Evolutionary conservation across 2,797 vertebrate genomes (phyloP).

Genomic region (Pseudomugil gertrudae): DNA sequence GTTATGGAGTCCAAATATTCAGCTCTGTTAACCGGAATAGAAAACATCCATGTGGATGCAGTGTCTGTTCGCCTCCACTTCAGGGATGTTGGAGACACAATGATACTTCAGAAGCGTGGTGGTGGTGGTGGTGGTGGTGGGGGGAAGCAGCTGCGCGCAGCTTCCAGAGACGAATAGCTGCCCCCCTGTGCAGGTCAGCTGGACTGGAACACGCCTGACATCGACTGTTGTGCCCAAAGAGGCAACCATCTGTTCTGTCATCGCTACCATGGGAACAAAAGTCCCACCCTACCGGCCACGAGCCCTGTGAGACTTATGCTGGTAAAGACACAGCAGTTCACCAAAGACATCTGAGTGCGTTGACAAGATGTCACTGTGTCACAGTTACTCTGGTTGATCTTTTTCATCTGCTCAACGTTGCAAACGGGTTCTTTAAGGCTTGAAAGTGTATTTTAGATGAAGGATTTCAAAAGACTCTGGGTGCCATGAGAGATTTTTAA

Average conservation of each 20-base stretch:
- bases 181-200: slow-evolving; percentile 71
- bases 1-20: slow-evolving; percentile 13
- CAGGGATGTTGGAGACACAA: slow-evolving; percentile 14
- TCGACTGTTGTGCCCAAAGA: slow-evolving; percentile 51
- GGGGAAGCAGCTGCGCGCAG: slow-evolving; percentile 50
- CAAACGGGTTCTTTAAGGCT: background rate
- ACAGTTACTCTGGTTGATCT: slow-evolving; percentile 16
- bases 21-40: background rate
- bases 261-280: slow-evolving; percentile 58
- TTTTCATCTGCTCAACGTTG: slow-evolving; percentile 3
- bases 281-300: slow-evolving; percentile 55
- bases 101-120: slow-evolving; percentile 23
- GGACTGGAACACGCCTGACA: slow-evolving; percentile 62
- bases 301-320: slow-evolving; percentile 16
- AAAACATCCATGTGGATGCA: slow-evolving; percentile 1
- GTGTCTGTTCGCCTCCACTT: slow-evolving; percentile 11
- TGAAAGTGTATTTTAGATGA: background rate
- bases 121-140: too few relatives aligned
- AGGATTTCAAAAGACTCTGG: slow-evolving; percentile 2
- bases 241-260: slow-evolving; percentile 74
- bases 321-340: slow-evolving; percentile 10
- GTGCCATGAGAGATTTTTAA: slow-evolving; percentile 10
- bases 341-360: background rate
- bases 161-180: slow-evolving; percentile 66
- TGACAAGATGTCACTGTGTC: slow-evolving; percentile 18